A percentile compares a stretch with the other conserved stretches of the same genome.
Conservation (phyloP, 2,888 invertebrate species). For the Timandra comae region DNA sequence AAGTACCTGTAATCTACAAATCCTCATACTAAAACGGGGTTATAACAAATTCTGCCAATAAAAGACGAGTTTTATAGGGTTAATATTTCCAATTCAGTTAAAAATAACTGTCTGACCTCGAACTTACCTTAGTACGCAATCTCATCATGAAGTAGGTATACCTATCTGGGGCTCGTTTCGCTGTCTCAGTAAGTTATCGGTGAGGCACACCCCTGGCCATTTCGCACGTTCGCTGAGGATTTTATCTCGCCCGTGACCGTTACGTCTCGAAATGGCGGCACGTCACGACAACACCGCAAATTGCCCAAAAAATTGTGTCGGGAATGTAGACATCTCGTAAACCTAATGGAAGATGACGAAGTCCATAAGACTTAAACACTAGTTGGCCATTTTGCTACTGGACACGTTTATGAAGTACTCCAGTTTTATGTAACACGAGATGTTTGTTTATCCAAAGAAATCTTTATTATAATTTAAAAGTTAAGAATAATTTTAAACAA, state of each 20-base stretch:
- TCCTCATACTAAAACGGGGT: not conserved
- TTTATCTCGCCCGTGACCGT: slow-evolving; percentile 17
- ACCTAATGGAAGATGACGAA: slow-evolving; percentile 17
- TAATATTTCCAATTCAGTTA: too few species aligned
- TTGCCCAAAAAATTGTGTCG: slow-evolving; percentile 20
- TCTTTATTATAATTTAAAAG: too few species aligned
- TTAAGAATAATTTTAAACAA: too few species aligned
- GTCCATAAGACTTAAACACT: slow-evolving; percentile 6
- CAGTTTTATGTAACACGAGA: too few species aligned
- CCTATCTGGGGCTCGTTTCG: not conserved
- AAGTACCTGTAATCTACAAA: too few species aligned
- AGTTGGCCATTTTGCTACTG: slow-evolving; percentile 1
- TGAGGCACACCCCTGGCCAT: slow-evolving; percentile 18
- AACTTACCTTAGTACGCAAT: too few species aligned
- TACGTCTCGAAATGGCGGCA: slow-evolving; percentile 16
- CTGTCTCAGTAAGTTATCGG: slow-evolving; percentile 12
- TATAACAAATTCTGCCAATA: not conserved
- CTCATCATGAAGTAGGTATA: not conserved
- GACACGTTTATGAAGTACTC: too few species aligned
- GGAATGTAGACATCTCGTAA: slow-evolving; percentile 23
- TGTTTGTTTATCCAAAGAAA: too few species aligned
- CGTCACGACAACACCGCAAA: slow-evolving; percentile 22
- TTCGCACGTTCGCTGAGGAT: slow-evolving; percentile 13
- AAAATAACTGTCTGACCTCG: too few species aligned
- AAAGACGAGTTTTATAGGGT: not conserved